phyloP scores from a whole-genome alignment of 1,140 invertebrate species.

The Lasioglossum baleicum region DNA sequence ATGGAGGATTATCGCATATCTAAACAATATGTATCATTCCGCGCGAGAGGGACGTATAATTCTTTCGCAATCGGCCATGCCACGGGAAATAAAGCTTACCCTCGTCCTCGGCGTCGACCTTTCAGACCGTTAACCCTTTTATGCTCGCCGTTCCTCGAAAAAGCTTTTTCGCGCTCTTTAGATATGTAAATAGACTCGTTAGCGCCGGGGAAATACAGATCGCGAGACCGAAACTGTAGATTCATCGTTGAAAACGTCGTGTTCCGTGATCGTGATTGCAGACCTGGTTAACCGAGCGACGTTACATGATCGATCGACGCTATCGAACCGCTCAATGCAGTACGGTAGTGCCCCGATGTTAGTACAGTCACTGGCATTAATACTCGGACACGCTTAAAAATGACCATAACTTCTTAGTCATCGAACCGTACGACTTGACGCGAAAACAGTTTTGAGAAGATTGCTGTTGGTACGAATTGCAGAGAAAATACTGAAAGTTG shows the following conservation, averaged over 20 bases:
- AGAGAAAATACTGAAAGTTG: no score
- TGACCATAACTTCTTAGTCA: no score
- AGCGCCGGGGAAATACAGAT: neutral
- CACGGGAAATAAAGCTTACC: constrained; percentile 5
- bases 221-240: neutral
- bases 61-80: constrained; percentile 20
- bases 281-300: no score
- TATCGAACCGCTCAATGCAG: no score
- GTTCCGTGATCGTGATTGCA: neutral
- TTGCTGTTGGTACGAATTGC: no score
- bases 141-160: neutral
- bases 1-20: constrained; percentile 41
- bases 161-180: constrained; percentile 2
- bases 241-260: neutral
- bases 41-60: constrained; percentile 20
- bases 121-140: constrained; percentile 27
- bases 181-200: constrained; percentile 28
- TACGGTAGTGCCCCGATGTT: no score
- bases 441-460: no score
- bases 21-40: constrained; percentile 34
- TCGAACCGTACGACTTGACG: no score
- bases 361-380: no score
- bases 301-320: no score
- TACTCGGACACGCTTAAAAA: no score
- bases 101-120: neutral